Conservation (phyloP, 2,888 invertebrate species). For the Chromoteleia sp. region DNA sequence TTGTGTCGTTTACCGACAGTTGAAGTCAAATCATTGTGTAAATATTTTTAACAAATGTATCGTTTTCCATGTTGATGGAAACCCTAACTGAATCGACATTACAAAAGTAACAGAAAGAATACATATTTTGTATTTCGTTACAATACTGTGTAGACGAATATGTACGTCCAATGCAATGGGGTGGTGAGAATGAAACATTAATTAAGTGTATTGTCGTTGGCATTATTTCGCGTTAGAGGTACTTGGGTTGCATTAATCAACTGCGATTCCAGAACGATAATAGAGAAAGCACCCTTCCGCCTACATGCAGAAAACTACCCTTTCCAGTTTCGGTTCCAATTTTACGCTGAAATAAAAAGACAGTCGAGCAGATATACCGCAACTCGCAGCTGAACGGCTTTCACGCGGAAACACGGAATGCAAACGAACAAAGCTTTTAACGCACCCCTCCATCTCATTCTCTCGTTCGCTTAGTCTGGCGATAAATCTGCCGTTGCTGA, state of each 20-base stretch:
- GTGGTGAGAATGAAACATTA: constrained; percentile 38
- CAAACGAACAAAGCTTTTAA: constrained; percentile 64
- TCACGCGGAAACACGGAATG: constrained; percentile 53
- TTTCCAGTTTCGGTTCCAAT: constrained; percentile 77
- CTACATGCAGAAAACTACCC: background rate
- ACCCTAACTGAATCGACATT: too few species aligned
- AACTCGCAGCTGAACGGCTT: constrained; percentile 55
- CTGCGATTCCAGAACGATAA: constrained; percentile 58
- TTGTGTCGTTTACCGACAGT: background rate
- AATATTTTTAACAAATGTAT: background rate
- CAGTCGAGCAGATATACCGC: constrained; percentile 67
- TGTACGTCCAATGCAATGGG: background rate
- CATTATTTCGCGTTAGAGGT: constrained; percentile 35
- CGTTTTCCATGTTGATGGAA: too few species aligned
- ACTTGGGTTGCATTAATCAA: constrained; percentile 56
- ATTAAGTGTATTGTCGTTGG: constrained; percentile 60
- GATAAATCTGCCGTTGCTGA: constrained; percentile 63
- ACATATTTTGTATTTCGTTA: too few species aligned
- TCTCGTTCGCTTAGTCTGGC: constrained; percentile 38
- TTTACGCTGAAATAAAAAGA: constrained; percentile 79
- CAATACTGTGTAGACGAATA: background rate
- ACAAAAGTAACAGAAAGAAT: too few species aligned
- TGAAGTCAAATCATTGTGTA: background rate
- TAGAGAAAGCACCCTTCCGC: constrained; percentile 47
- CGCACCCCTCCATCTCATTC: constrained; percentile 27